Conservation (phyloP, 2,113 vertebrate genomes). For the Murina feae region DNA sequence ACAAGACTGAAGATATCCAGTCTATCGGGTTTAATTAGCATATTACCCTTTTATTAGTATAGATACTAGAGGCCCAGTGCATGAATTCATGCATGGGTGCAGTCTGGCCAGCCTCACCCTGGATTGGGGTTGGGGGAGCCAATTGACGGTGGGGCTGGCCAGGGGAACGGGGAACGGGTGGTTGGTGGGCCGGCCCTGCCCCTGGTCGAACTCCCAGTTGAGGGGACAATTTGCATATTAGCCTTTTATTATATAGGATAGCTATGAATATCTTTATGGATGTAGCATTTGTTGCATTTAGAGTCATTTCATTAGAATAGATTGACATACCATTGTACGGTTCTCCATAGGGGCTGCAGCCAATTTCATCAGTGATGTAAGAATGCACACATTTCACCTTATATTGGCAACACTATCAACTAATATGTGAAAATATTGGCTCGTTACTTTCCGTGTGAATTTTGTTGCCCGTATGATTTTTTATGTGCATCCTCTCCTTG, state of each 20-base stretch:
- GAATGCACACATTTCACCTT: fast-evolving
- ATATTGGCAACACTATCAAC: neutral
- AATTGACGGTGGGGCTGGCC: fast-evolving
- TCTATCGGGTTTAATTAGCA: no score
- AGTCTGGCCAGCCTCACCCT: no score
- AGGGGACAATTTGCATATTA: no score
- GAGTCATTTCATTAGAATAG: neutral
- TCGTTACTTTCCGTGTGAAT: neutral
- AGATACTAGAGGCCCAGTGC: no score
- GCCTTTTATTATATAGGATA: no score
- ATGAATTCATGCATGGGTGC: no score
- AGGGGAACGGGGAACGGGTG: no score
- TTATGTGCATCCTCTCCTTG: neutral
- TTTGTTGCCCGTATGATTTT: neutral
- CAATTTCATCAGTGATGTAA: neutral
- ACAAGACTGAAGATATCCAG: no score
- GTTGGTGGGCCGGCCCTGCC: no score
- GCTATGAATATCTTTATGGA: neutral
- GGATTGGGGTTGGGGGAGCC: no score
- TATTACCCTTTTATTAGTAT: no score
- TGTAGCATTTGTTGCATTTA: neutral
- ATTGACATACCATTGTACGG: neutral
- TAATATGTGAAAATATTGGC: neutral
- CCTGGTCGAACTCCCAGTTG: no score
- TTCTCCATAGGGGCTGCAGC: neutral